Base-by-base conservation (phyloP, 2,888 invertebrate species). In the Stratiomys singularior region DNA sequence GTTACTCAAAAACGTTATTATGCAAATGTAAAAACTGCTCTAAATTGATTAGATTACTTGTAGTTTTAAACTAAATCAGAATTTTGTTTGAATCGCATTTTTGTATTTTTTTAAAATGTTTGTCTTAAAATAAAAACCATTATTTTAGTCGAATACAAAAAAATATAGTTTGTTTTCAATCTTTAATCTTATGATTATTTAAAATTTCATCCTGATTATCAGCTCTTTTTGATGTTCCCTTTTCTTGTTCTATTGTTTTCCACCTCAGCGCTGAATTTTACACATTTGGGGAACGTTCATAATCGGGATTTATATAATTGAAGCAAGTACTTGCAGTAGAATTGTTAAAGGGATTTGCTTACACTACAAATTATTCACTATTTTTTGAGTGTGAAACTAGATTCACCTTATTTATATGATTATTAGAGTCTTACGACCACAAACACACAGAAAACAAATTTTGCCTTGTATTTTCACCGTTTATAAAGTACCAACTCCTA, bases 81-180 rank as follows among this genome's bases (percentile, higher is more conserved):
- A 67, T 28, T 72, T 74, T 74, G 28, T 72, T 72, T 72, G 72
- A 72, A 72, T 74, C 74, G 74, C 74, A 74, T 74, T 60, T 74
- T 74, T 60, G 58, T 37, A 21, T 37, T 21, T 37, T 60, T 18
- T 30, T 58, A 74, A 74, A 74, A 74, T 74, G 74, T 74, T 74
- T 74, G 74, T 74, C 74, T 74, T 74, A 74, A 74, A 74, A 74
- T 58, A 52, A 74, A 74, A 74, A n/a, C 7, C 18, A 60, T 46
- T 47, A 37, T 21, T 74, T 74, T 74, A 74, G 60, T 74, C 30
- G 44, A 74, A 58, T 74, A 58, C 30, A 74, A 74, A 74, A n/a
- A 60, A 37, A 72, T 28, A 74, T 69, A 60, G 30, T 74, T 72
- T 37, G 28, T 74, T 72, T 58, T 44, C 25, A 56, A 72, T 56